phyloP scores from a whole-genome alignment of 2,113 vertebrate species.

The Hypomesus transpacificus region DNA sequence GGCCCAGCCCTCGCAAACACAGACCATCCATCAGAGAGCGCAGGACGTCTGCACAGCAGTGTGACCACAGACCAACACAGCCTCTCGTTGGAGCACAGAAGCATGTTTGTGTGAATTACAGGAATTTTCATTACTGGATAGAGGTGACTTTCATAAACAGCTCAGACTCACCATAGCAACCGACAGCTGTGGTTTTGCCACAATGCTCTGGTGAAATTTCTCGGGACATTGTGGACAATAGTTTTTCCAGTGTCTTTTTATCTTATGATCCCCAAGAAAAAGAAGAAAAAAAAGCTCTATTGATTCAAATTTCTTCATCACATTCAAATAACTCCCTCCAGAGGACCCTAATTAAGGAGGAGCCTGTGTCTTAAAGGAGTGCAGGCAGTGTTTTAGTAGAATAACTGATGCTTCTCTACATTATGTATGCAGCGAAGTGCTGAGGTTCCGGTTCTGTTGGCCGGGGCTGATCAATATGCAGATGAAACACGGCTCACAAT shows the following conservation, averaged over 20 bases:
- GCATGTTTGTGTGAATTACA: conserved; percentile 19
- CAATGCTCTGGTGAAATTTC: no score
- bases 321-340: conserved; percentile 36
- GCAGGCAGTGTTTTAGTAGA: conserved; percentile 43
- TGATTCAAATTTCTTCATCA: conserved; percentile 20
- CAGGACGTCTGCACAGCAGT: conserved; percentile 54
- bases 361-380: conserved; percentile 18
- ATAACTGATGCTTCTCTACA: conserved; percentile 56
- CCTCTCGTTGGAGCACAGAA: conserved; percentile 47
- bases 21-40: conserved; percentile 64
- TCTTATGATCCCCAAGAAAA: no score
- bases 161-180: no score
- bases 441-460: conserved; percentile 59
- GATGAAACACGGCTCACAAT: conserved; percentile 64
- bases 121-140: no score
- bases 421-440: conserved; percentile 70
- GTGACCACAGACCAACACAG: conserved; percentile 43
- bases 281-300: conserved; percentile 6
- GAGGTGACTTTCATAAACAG: no score
- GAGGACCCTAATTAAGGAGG: conserved; percentile 35
- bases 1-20: conserved; percentile 55
- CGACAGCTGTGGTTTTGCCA: no score
- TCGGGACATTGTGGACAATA: no score
- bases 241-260: no score
- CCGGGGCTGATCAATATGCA: conserved; percentile 65